Percentiles rank a stretch among this genome's conserved stretches.
Conservation (phyloP, 2,797 vertebrate species). For the Linurgus olivaceus region DNA sequence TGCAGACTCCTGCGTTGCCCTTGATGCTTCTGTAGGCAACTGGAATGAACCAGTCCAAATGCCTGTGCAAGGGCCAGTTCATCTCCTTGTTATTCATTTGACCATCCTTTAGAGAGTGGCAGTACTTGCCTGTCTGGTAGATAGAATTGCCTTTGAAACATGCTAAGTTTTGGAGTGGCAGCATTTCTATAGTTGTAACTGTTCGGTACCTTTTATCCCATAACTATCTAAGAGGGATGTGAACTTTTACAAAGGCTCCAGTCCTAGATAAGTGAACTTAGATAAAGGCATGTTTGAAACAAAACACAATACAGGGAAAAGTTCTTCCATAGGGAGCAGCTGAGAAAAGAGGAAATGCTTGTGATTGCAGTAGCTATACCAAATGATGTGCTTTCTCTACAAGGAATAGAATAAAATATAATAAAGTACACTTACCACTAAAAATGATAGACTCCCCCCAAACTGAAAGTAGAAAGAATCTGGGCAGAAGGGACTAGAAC, state of each 20-base stretch:
- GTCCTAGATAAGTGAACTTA: neutral
- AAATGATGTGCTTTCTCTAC: accelerated
- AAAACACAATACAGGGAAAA: neutral
- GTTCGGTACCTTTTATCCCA: neutral
- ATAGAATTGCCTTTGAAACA: accelerated
- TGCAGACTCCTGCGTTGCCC: neutral
- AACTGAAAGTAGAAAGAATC: neutral
- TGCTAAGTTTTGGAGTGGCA: neutral
- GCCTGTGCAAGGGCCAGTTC: neutral
- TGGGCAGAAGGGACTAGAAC: neutral
- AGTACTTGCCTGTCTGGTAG: neutral
- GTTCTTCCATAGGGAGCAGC: neutral
- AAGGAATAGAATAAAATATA: neutral
- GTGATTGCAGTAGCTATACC: neutral
- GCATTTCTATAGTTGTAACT: neutral
- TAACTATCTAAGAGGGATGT: neutral
- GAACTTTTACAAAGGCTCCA: neutral
- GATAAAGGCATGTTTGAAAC: neutral
- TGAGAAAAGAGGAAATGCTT: neutral
- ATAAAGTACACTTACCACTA: neutral
- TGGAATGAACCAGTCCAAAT: neutral
- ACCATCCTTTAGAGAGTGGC: neutral
- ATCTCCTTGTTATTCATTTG: neutral
- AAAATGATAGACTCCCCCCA: accelerated
- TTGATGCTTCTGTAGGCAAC: neutral